Base-by-base conservation (phyloP, 2,797 vertebrate genomes). In the Notolepis coatsorum region DNA sequence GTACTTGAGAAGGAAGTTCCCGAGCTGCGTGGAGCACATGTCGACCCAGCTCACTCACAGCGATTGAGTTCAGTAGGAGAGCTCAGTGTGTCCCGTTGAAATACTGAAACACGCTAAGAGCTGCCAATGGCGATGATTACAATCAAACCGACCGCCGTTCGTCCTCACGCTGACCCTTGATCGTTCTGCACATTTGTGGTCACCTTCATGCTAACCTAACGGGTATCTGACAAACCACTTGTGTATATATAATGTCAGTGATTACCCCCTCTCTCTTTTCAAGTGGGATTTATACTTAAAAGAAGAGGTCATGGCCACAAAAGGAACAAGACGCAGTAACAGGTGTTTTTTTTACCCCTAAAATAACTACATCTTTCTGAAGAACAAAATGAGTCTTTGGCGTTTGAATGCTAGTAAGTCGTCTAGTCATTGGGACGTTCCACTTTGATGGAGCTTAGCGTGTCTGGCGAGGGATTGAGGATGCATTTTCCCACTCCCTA, bases 71-170 rank as follows among this genome's bases (percentile, higher is more conserved):
- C 41, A 53, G 69, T 68, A 37, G 65, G 67, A 53, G 24, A 48
- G 41, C n/a, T 33, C 23, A 4, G 10, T 17, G 23, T 9, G 33
- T 39, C 65, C 42, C 20, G 30, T 18, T 64, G 51, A 68, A 82
- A 83, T 72, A 84, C 76, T 81, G 74, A 82, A 75, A 84, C 77
- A 80, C 72, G 86, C 73, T 63, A 49, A 60, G 78, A 90, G 88
- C 90, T 90, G 90, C 90, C 84, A 68, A 85, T 68, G 62, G n/a
- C n/a, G n/a, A 66, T 72, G 51, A 67, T n/a, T 28, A 71, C 75
- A 67, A 53, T 56, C 28, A n/a, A n/a, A n/a, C n/a, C n/a, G n/a
- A n/a, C n/a, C n/a, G 10, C 20, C 38, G 13, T 73, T 43, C 20
- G 17, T 20, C 20, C 42, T 7, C 20, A 9, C 7, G 23, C 68